Conservation (phyloP, 2,113 vertebrate genomes). For the Oreochromis niloticus region DNA sequence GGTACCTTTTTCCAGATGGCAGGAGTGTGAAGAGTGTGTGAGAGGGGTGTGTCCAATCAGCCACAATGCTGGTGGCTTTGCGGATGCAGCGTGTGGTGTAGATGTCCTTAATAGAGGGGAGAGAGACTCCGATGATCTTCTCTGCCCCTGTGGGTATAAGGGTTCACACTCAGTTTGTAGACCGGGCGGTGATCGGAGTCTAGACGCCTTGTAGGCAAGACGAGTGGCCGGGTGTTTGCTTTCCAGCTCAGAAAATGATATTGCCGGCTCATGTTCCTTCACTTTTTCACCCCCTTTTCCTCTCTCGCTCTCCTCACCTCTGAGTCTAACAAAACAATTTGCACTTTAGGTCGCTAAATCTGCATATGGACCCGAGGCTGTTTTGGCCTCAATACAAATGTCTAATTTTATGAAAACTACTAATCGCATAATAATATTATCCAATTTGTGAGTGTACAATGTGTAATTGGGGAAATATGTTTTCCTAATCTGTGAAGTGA, state of each 20-base stretch:
- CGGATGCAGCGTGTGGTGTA: too few species aligned
- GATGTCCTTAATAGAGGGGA: too few species aligned
- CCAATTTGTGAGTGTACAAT: background rate
- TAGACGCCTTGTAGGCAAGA: slow-evolving; percentile 32
- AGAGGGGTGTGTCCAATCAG: too few species aligned
- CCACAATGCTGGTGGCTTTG: too few species aligned
- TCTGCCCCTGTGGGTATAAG: background rate
- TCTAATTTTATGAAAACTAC: background rate
- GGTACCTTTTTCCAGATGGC: too few species aligned
- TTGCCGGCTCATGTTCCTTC: background rate
- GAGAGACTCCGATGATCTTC: too few species aligned
- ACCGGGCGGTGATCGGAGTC: background rate
- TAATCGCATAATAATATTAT: background rate
- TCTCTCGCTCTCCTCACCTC: background rate
- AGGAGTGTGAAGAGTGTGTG: too few species aligned
- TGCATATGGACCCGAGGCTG: background rate
- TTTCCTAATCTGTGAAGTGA: background rate
- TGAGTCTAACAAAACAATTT: background rate
- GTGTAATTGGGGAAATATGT: background rate
- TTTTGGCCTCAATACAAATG: background rate
- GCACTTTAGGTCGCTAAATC: background rate
- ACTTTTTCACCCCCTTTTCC: background rate
- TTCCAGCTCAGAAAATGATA: slow-evolving; percentile 1
- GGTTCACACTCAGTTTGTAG: slow-evolving; percentile 2
- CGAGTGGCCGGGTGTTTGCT: background rate